Evolutionary conservation across 2,888 invertebrate genomes (phyloP).

Genomic region (Vannuccia rotundouncinata): DNA sequence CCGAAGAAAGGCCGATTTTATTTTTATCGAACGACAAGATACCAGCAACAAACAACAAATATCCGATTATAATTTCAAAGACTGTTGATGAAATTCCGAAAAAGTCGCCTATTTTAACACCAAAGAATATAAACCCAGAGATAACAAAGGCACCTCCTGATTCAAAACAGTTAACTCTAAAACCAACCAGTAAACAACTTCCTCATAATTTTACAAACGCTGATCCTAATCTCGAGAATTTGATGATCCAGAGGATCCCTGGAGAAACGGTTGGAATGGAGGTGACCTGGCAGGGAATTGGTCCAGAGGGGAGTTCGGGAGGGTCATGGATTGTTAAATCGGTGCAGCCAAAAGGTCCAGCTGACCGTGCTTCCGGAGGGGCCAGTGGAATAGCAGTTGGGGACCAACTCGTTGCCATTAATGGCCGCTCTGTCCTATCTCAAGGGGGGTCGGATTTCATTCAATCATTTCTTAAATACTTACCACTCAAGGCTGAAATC

Average conservation of each 20-base stretch:
- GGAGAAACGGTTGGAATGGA: constrained; percentile 1
- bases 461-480: not conserved
- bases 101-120: too few relatives aligned
- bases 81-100: too few relatives aligned
- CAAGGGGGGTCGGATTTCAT: not conserved
- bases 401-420: not conserved
- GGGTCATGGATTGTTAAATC: not conserved
- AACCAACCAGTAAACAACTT: too few relatives aligned
- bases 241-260: not conserved
- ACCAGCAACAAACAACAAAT: too few relatives aligned
- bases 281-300: not conserved
- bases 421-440: not conserved
- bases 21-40: not conserved
- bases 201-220: not conserved
- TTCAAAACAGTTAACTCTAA: too few relatives aligned
- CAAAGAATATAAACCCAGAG: too few relatives aligned
- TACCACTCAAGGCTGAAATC: not conserved
- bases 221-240: not conserved
- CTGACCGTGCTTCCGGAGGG: not conserved
- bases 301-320: not conserved
- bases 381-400: not conserved
- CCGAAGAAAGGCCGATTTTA: not conserved
- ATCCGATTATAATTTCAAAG: too few relatives aligned
- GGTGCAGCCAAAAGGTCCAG: not conserved
- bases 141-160: too few relatives aligned